Base-by-base conservation (phyloP, 2,888 invertebrate genomes). In the Caenorhabditis plicata region DNA sequence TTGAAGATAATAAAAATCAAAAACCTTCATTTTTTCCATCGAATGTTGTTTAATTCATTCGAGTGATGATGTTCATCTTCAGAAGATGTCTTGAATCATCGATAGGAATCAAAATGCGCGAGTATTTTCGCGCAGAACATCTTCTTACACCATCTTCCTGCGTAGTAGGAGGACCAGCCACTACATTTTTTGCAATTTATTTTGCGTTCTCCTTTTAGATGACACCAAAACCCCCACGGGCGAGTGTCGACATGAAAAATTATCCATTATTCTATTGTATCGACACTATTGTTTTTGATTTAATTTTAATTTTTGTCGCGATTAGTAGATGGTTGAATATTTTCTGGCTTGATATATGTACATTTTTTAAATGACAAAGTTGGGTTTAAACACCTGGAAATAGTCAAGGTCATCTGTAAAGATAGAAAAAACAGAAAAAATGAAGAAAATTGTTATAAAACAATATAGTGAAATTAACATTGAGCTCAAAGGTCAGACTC, bases 201-300 rank as follows among this genome's bases (percentile, higher is more conserved):
- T n/a, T n/a, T n/a, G n/a, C n/a, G n/a, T n/a, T n/a, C n/a, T n/a
- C n/a, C n/a, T n/a, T n/a, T n/a, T n/a, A n/a, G n/a, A n/a, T n/a
- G n/a, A n/a, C n/a, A n/a, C n/a, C n/a, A n/a, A n/a, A n/a, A n/a
- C n/a, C n/a, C n/a, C n/a, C n/a, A n/a, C 20, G 36, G 15, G 4
- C 7, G 17, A 33, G 33, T 33, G 33, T 5, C 33, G 40, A 60
- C 53, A 60, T 60, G 60, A 60, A 60, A 60, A 60, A 60, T 60
- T 60, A 60, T 60, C 60, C 60, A 60, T 60, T 60, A 60, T 60
- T 60, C 60, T 45, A 27, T 49, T 53, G 45, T 46, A 9, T 22
- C 27, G 4, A 3, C 17, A 4, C 36, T 7, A 4, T 36, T 19
- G 7, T 19, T 36, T n/a, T 19, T 19, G 11, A 22, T 8, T 8